Conservation (phyloP, 1,140 invertebrate species). For the Dreissena rostriformis region DNA sequence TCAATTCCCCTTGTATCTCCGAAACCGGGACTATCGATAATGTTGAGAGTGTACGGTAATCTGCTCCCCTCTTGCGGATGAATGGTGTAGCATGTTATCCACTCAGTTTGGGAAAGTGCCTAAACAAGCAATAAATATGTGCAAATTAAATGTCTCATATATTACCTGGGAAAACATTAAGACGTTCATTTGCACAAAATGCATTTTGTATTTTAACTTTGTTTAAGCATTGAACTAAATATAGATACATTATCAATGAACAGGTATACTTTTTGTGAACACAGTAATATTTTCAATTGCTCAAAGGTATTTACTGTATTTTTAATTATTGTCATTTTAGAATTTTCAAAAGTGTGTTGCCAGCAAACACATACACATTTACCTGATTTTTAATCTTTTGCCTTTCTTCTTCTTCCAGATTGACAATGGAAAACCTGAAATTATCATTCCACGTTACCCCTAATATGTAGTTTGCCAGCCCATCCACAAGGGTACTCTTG, state of each 20-base stretch:
- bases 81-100: conserved; percentile 52
- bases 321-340: neutral
- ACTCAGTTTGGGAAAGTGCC: conserved; percentile 49
- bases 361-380: neutral
- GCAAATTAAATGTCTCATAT: neutral
- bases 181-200: neutral
- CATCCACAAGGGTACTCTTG: conserved; percentile 54
- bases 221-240: neutral
- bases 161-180: neutral
- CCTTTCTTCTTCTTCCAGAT: conserved; percentile 51
- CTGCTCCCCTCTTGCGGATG: conserved; percentile 7
- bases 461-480: conserved; percentile 51
- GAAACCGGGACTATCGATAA: conserved; percentile 48
- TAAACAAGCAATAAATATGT: neutral
- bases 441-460: conserved; percentile 52
- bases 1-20: conserved; percentile 56
- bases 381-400: conserved; percentile 21
- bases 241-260: neutral
- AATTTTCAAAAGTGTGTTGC: neutral
- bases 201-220: neutral
- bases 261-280: neutral
- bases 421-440: conserved; percentile 51
- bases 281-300: too few relatives aligned
- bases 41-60: conserved; percentile 14
- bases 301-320: neutral